Base-by-base conservation (phyloP, 2,113 vertebrate species). In the Indicator maculatus region DNA sequence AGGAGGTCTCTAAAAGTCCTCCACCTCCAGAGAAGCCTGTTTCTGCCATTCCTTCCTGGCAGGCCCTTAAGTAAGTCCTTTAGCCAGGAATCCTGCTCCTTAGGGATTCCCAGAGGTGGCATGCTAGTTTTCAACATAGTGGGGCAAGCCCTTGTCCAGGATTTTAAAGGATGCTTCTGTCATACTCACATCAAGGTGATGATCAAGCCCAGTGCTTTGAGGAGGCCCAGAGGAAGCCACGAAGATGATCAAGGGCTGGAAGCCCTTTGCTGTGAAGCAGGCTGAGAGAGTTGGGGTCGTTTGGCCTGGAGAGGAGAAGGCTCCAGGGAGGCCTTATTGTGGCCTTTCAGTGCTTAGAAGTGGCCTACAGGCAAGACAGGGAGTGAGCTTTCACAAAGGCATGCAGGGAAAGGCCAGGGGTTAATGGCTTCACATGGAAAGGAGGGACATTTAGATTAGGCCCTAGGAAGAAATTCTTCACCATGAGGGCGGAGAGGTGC, bases 61-160 rank as follows among this genome's bases (percentile, higher is more conserved):
- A 36, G 16, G 26, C 39, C 66, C 75, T 41, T 44, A 33, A 50
- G 7, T 8, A 59, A 59, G 9, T 17, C 56, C 33, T 65, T 12
- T 7, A 44, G 44, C 28, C 61, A 15, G 56, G 82, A 83, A 61
- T 31, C 10, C 45, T 50, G 17, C 13, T 41, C 64, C 16, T 2
- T 8, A 6, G 39, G 6, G 39, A n/a, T 65, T 77, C 44, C 73
- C 60, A 53, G 81, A 64, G 26, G 30, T 1, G 15, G 10, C 45
- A 2, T 1, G 8, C 31, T 17, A 5, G 4, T 58, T 39, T 64
- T 63, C 64, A 30, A 3, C 13, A 5, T 21, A 1, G n/a, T 5
- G 27, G 65, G 30, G 2, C 20, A 14, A 50, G 9, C 19, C 21
- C 41, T 59, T 19, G 45, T 19, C 74, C 36, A 6, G 23, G 44